Evolutionary conservation across 2,888 invertebrate species (phyloP).

Genomic region (Actias luna): DNA sequence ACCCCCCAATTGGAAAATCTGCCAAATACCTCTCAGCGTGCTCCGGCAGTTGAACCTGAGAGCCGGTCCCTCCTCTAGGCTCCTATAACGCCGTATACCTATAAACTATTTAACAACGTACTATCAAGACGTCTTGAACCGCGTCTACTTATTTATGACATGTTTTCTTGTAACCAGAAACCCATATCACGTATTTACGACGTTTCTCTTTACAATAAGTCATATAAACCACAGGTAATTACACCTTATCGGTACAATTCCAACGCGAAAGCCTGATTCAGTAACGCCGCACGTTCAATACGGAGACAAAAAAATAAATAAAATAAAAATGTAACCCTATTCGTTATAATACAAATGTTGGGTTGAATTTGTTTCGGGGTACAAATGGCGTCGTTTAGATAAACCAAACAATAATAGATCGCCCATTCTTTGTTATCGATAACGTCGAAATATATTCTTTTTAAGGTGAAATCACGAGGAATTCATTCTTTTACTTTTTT

Average conservation of each 20-base stretch:
- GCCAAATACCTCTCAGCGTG: no score
- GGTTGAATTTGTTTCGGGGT: slow-evolving; percentile 4
- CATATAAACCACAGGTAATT: background rate
- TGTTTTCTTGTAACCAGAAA: no score
- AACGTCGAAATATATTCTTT: slow-evolving; percentile 7
- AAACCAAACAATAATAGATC: slow-evolving; percentile 12
- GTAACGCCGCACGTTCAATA: background rate
- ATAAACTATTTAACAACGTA: no score
- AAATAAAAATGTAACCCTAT: no score
- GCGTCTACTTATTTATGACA: no score
- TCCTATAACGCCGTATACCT: no score
- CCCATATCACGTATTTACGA: no score
- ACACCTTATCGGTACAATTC: background rate
- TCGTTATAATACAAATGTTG: slow-evolving; percentile 9
- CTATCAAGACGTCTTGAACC: no score
- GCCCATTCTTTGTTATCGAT: slow-evolving; percentile 8
- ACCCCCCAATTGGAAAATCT: no score
- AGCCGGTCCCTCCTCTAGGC: no score
- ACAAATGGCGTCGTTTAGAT: slow-evolving; percentile 11
- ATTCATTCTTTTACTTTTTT: background rate
- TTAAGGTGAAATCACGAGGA: slow-evolving; percentile 4
- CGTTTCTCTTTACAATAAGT: background rate
- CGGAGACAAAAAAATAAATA: background rate
- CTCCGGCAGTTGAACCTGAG: no score
- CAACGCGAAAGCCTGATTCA: background rate